These are phyloP conservation scores for Anas georgica DNA, from an alignment of 2,797 vertebrate species.

Conservation along the genomic window DNA sequence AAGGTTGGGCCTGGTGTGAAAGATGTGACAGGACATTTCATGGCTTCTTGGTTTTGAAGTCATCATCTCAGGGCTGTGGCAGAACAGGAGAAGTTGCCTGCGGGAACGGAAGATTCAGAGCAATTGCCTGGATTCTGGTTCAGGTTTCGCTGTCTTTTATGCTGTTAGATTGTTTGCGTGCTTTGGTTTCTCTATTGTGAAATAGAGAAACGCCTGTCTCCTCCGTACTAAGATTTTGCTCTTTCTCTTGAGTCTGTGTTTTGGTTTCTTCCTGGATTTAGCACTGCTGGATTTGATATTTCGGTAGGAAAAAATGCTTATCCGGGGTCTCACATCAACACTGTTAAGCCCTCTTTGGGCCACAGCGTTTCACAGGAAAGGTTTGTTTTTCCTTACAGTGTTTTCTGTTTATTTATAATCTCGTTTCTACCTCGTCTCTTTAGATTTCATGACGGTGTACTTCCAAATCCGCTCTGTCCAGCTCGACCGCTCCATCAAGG, in stretches of 20 bases:
- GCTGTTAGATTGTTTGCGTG: background rate
- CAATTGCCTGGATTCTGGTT: background rate
- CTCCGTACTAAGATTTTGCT: background rate
- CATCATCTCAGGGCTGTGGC: background rate
- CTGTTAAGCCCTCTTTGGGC: accelerated
- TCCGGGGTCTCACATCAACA: background rate
- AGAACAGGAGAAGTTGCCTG: background rate
- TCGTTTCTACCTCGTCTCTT: background rate
- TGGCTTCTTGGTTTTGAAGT: background rate
- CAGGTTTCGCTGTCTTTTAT: background rate
- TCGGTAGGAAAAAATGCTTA: background rate
- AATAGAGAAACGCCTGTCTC: background rate
- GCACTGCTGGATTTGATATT: background rate
- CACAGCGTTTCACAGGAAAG: background rate
- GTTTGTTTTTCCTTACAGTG: background rate
- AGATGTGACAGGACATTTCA: too few relatives aligned
- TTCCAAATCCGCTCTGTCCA: slow-evolving; percentile 96
- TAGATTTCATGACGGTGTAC: slow-evolving; percentile 99
- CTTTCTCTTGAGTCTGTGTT: background rate
- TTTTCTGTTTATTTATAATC: background rate
- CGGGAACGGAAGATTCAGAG: background rate
- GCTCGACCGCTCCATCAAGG: slow-evolving; percentile 95
- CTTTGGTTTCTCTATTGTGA: background rate
- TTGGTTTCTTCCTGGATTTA: background rate
- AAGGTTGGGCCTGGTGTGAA: background rate